Evolutionary conservation across 2,113 vertebrate genomes (phyloP).

Genomic region (Thunnus thynnus): DNA sequence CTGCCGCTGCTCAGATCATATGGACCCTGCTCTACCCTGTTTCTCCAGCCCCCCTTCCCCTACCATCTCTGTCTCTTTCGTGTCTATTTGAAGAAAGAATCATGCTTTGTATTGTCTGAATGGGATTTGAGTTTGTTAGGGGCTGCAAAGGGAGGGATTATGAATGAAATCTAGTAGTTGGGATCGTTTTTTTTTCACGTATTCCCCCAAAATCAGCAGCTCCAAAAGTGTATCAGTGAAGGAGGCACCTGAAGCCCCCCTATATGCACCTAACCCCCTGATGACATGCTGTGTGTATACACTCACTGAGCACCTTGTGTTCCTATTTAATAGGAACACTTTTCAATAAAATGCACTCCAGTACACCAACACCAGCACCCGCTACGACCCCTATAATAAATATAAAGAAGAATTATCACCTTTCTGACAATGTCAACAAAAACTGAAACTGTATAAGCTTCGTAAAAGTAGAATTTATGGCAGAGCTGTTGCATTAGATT

Average conservation of each 20-base stretch:
- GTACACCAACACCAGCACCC: no score
- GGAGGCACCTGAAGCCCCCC: background rate
- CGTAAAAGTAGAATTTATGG: no score
- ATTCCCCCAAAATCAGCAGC: background rate
- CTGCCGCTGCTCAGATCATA: conserved; percentile 67
- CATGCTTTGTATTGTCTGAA: background rate
- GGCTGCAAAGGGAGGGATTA: background rate
- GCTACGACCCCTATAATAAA: no score
- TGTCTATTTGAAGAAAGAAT: no score
- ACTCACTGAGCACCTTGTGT: no score
- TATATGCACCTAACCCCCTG: background rate
- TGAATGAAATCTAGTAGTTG: conserved; percentile 33
- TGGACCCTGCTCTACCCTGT: conserved; percentile 58
- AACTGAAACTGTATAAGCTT: no score
- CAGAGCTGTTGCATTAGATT: no score
- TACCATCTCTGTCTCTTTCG: no score
- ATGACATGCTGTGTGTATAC: background rate
- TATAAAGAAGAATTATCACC: no score
- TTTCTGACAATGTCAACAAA: no score
- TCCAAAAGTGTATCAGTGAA: background rate
- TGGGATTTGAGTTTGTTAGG: background rate
- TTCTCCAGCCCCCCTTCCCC: background rate
- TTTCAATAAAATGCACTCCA: no score
- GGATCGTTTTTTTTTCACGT: conserved; percentile 3
- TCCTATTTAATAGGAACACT: no score